Percentiles rank a stretch among this genome's conserved stretches.
Conservation (phyloP, 2,797 vertebrate species). For the Periparus ater region DNA sequence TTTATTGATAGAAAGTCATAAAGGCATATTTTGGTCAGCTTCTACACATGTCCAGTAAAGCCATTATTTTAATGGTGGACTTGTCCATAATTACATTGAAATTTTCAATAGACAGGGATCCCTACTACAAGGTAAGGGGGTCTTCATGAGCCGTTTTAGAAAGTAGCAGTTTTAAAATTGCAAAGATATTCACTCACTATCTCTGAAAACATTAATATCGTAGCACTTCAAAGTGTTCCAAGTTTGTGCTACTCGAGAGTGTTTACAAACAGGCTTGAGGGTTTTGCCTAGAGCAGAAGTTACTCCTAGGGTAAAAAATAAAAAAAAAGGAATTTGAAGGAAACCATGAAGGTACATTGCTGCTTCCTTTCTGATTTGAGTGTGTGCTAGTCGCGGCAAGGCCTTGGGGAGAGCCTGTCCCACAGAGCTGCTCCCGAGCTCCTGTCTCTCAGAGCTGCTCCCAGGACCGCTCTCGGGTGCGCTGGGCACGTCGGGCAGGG, state of each 20-base stretch:
- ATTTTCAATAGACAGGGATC: neutral
- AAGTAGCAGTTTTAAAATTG: neutral
- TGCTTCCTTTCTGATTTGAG: neutral
- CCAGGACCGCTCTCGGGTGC: rapidly evolving
- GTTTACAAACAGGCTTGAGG: neutral
- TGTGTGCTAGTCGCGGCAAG: rapidly evolving
- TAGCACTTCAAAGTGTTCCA: neutral
- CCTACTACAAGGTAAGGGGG: neutral
- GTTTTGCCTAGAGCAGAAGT: neutral
- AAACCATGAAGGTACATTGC: neutral
- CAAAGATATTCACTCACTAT: neutral
- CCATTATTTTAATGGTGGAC: neutral
- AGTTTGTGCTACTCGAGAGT: neutral
- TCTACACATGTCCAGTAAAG: neutral
- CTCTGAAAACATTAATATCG: neutral
- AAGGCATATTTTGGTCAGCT: neutral
- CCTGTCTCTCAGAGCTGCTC: neutral
- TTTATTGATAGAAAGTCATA: neutral
- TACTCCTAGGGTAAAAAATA: neutral
- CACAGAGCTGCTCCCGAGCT: rapidly evolving
- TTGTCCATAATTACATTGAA: neutral
- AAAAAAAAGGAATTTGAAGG: neutral
- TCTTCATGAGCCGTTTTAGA: neutral
- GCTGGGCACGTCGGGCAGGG: neutral
- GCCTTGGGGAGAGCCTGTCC: rapidly evolving